Evolutionary conservation across 2,113 vertebrate genomes (phyloP).

Genomic region (Heterotis niloticus): DNA sequence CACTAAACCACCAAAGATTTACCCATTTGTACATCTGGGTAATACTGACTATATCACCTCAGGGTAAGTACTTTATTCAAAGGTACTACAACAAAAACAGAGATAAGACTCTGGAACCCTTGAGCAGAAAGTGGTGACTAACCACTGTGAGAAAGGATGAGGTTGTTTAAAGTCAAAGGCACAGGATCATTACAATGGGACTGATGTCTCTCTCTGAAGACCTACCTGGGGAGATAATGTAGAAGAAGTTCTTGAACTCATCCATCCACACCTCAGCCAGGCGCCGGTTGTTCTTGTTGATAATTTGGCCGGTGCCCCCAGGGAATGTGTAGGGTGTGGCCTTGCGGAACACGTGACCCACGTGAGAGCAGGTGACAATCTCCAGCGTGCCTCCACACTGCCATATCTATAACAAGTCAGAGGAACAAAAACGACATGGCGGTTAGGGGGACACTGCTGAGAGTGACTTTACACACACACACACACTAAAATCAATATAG

Average conservation of each 20-base stretch:
- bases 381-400: constrained; percentile 95
- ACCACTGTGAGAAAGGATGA: neutral
- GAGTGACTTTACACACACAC: neutral
- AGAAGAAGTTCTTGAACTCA: constrained; percentile 99
- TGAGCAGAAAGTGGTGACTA: too few species aligned
- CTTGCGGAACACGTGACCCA: constrained; percentile 97
- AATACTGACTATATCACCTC: neutral
- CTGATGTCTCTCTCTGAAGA: neutral
- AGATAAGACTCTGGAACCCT: neutral
- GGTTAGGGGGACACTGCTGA: neutral
- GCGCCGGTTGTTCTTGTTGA: constrained; percentile 97
- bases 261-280: constrained; percentile 99
- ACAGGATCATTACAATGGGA: too few species aligned
- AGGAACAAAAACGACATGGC: neutral
- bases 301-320: constrained; percentile 96
- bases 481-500: too few species aligned
- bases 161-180: neutral
- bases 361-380: constrained; percentile 97
- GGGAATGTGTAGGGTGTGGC: constrained; percentile 97
- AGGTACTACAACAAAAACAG: too few species aligned
- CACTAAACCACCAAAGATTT: neutral
- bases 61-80: neutral
- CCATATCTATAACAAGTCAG: constrained; percentile 78
- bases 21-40: neutral
- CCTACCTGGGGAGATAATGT: constrained; percentile 98